phyloP scores from a whole-genome alignment of 1,140 invertebrate species.

The Episyrphus balteatus region DNA sequence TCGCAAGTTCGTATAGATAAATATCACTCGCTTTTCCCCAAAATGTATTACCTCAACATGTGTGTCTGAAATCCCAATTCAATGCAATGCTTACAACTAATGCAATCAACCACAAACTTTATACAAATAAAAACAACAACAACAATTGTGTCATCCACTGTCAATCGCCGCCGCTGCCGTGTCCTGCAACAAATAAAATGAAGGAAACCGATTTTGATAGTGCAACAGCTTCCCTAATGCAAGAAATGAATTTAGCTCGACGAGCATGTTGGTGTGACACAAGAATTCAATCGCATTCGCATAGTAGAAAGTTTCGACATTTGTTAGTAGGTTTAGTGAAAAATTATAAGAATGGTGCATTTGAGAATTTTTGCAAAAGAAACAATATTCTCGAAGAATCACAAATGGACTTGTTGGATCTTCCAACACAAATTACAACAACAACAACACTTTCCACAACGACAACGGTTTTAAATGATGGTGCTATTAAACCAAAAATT shows the following conservation, averaged over 20 bases:
- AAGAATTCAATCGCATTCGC: neutral
- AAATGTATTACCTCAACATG: too few relatives aligned
- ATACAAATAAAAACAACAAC: constrained; percentile 6
- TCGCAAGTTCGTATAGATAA: too few relatives aligned
- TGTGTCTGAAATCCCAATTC: too few relatives aligned
- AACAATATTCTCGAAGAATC: neutral
- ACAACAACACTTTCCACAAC: neutral
- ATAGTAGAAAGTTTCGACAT: neutral
- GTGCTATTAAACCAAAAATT: constrained; percentile 7
- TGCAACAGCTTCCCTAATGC: constrained; percentile 23
- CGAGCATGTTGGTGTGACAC: constrained; percentile 25
- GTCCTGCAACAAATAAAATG: constrained; percentile 4
- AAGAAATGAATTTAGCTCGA: constrained; percentile 31
- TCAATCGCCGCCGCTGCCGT: neutral
- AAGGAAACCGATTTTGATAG: constrained; percentile 29
- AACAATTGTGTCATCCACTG: neutral
- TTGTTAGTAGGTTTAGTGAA: neutral
- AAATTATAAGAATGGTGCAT: neutral
- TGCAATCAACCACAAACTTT: neutral
- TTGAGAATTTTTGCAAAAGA: neutral
- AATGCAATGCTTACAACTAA: constrained; percentile 9
- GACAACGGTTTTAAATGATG: constrained; percentile 13
- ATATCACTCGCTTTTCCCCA: too few relatives aligned
- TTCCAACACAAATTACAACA: too few relatives aligned
- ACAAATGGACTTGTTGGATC: too few relatives aligned